These are phyloP conservation scores for Myodes glareolus DNA, from an alignment of 2,113 vertebrate species.

Conservation along the genomic window DNA sequence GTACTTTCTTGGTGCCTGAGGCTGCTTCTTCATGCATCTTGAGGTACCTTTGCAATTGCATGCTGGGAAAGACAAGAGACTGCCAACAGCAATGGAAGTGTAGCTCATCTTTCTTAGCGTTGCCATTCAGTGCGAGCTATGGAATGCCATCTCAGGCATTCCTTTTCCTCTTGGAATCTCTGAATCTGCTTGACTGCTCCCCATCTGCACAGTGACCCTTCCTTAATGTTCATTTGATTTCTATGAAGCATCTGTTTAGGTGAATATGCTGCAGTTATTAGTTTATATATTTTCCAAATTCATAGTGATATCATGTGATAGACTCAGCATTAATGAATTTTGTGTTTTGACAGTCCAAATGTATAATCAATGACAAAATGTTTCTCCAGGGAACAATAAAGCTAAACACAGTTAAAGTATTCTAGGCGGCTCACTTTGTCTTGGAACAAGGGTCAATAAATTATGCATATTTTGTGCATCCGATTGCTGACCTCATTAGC, in stretches of 20 bases:
- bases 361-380: conserved; percentile 63
- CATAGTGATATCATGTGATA: conserved; percentile 59
- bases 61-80: conserved; percentile 58
- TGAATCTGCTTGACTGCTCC: conserved; percentile 16
- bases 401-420: conserved; percentile 63
- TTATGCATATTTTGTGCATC: conserved; percentile 51
- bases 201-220: conserved; percentile 39
- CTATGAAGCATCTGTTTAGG: conserved; percentile 11
- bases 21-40: conserved; percentile 1
- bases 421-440: neutral
- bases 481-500: conserved; percentile 51
- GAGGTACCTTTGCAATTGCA: neutral
- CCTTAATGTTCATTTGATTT: conserved; percentile 61
- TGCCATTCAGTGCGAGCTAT: conserved; percentile 46
- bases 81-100: conserved; percentile 61
- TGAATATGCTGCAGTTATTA: conserved; percentile 35
- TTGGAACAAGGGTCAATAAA: conserved; percentile 66
- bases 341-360: conserved; percentile 57
- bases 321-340: conserved; percentile 52
- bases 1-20: neutral
- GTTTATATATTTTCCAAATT: conserved; percentile 65
- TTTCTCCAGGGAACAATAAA: conserved; percentile 72
- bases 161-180: conserved; percentile 48
- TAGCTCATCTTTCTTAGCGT: neutral
- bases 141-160: conserved; percentile 25